These are phyloP conservation scores for Caenorhabditis sp. DNA, from an alignment of 2,888 invertebrate genomes.

Conservation along the genomic window DNA sequence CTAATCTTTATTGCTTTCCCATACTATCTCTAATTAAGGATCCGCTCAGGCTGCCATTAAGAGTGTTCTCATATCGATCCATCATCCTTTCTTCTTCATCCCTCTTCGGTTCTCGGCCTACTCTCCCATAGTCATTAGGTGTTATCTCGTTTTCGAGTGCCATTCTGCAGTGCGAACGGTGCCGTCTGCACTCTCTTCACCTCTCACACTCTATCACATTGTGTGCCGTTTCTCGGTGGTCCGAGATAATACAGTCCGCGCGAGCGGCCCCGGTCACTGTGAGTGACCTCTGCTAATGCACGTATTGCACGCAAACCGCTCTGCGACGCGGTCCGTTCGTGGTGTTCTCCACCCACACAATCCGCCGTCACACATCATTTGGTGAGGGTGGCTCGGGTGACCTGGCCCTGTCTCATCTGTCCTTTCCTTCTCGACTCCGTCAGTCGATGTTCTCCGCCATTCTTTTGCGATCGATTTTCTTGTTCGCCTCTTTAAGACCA, in stretches of 20 bases:
- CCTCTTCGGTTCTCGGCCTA: background rate
- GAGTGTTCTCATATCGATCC: no score
- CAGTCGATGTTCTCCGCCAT: conserved; percentile 1
- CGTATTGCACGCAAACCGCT: conserved; percentile 39
- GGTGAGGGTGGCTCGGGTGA: conserved; percentile 34
- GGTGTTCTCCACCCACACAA: background rate
- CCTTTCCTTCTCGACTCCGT: conserved; percentile 1
- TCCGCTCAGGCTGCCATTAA: no score
- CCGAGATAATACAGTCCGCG: conserved; percentile 57
- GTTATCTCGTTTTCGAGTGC: conserved; percentile 54
- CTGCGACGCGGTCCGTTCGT: conserved; percentile 39
- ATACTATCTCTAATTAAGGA: no score
- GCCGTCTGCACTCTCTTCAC: conserved; percentile 30
- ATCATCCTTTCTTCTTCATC: background rate
- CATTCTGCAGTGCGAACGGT: conserved; percentile 42
- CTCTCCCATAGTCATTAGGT: conserved; percentile 46
- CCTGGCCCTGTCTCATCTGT: conserved; percentile 30
- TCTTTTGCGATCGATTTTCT: background rate
- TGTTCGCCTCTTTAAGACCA: background rate
- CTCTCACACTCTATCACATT: background rate
- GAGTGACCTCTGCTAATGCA: conserved; percentile 57
- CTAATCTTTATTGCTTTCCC: background rate
- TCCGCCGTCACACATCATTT: conserved; percentile 38
- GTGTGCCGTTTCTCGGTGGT: conserved; percentile 50
- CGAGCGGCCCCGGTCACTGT: background rate